phyloP scores from a whole-genome alignment of 2,888 invertebrate genomes.

The Hetaerina titia region DNA sequence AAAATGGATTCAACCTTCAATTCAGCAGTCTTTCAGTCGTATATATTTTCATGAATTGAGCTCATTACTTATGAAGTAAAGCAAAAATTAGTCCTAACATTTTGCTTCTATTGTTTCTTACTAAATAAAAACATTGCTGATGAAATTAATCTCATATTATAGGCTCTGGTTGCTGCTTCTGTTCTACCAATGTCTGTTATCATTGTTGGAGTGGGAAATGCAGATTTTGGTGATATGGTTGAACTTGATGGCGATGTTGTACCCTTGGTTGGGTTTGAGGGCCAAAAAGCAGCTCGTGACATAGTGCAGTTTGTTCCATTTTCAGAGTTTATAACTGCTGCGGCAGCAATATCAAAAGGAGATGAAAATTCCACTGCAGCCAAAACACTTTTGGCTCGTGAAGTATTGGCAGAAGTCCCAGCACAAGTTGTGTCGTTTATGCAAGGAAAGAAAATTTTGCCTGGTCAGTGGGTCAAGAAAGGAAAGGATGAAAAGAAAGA shows the following conservation, averaged over 20 bases:
- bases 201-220: constrained; percentile 82
- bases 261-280: constrained; percentile 75
- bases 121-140: not conserved
- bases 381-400: constrained; percentile 78
- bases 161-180: constrained; percentile 79
- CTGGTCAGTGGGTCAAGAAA: constrained; percentile 69
- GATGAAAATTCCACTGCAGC: constrained; percentile 70
- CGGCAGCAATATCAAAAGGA: constrained; percentile 62
- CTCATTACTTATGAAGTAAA: no score
- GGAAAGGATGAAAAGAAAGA: constrained; percentile 35
- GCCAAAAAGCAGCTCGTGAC: constrained; percentile 79
- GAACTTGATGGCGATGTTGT: constrained; percentile 80
- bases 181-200: constrained; percentile 81
- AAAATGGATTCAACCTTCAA: no score
- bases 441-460: constrained; percentile 75
- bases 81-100: no score
- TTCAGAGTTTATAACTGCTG: constrained; percentile 74
- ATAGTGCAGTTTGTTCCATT: constrained; percentile 80
- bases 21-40: no score
- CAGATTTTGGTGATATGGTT: constrained; percentile 82
- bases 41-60: no score
- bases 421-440: constrained; percentile 79
- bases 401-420: constrained; percentile 81
- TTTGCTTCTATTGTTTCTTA: no score
- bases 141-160: constrained; percentile 75